These are phyloP conservation scores for Cryptomyrus ogoouensis DNA, from an alignment of 2,113 vertebrate genomes.

Conservation along the genomic window DNA sequence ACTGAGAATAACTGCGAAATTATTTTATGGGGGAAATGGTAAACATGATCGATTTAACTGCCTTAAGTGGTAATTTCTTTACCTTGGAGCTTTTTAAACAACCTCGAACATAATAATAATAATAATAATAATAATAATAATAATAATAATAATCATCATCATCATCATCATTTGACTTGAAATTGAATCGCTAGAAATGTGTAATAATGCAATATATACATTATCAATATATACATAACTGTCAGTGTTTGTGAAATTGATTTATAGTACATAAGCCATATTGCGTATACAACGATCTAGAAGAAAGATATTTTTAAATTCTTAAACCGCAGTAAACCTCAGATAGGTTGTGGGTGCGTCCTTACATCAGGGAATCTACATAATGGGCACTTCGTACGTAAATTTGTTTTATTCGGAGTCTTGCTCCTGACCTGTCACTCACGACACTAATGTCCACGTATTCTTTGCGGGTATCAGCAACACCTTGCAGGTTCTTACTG, in stretches of 20 bases:
- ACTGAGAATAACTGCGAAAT: background rate
- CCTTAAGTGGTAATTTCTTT: background rate
- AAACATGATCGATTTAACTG: background rate
- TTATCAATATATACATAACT: background rate
- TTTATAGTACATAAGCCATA: background rate
- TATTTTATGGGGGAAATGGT: background rate
- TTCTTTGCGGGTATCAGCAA: background rate
- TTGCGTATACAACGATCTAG: background rate
- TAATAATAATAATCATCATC: background rate
- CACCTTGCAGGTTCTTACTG: background rate
- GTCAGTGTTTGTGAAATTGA: background rate
- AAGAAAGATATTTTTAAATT: background rate
- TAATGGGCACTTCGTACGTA: background rate
- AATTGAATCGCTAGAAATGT: background rate
- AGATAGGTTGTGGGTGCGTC: background rate
- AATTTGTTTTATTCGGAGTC: background rate
- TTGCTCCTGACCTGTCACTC: background rate
- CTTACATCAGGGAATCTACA: background rate
- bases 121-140: background rate
- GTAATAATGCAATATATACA: background rate
- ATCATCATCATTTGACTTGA: background rate
- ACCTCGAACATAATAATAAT: background rate
- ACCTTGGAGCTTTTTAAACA: background rate
- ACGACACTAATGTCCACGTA: background rate
- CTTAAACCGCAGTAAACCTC: background rate